phyloP scores from a whole-genome alignment of 2,888 invertebrate species.

The Caradrina kadenii region DNA sequence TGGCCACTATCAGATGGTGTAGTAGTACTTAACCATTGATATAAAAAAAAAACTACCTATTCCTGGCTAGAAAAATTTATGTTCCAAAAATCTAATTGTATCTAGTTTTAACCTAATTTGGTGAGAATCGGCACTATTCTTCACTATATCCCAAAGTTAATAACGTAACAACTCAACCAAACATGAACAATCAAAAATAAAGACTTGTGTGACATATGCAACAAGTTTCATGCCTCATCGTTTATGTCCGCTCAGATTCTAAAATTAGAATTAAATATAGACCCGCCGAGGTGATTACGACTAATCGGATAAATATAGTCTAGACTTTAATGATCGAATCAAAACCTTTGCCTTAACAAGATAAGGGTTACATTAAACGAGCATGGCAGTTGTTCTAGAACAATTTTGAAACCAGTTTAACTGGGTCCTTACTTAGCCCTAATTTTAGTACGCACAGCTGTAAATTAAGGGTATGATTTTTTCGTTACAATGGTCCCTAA shows the following conservation, averaged over 20 bases:
- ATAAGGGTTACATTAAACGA: conserved; percentile 15
- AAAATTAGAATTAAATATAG: neutral
- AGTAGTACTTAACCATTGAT: too few species aligned
- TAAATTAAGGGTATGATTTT: neutral
- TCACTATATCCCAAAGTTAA: too few species aligned
- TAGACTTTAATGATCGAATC: neutral
- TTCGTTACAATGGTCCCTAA: conserved; percentile 1
- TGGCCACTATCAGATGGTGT: too few species aligned
- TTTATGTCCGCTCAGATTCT: neutral
- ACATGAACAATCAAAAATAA: too few species aligned
- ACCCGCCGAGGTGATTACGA: too few species aligned
- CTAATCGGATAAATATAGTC: neutral
- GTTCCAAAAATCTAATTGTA: too few species aligned
- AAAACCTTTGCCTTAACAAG: neutral
- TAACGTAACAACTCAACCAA: too few species aligned
- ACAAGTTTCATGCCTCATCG: neutral
- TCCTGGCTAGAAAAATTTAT: too few species aligned
- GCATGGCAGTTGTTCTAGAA: conserved; percentile 12
- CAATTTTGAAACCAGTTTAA: conserved; percentile 30
- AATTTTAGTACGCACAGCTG: neutral
- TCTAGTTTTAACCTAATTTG: too few species aligned
- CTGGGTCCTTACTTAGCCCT: conserved; percentile 13
- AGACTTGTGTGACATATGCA: too few species aligned
- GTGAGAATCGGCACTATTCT: too few species aligned
- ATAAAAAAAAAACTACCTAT: too few species aligned